These are phyloP conservation scores for Epirrhoe tristata DNA, from an alignment of 2,888 invertebrate genomes.

Conservation along the genomic window DNA sequence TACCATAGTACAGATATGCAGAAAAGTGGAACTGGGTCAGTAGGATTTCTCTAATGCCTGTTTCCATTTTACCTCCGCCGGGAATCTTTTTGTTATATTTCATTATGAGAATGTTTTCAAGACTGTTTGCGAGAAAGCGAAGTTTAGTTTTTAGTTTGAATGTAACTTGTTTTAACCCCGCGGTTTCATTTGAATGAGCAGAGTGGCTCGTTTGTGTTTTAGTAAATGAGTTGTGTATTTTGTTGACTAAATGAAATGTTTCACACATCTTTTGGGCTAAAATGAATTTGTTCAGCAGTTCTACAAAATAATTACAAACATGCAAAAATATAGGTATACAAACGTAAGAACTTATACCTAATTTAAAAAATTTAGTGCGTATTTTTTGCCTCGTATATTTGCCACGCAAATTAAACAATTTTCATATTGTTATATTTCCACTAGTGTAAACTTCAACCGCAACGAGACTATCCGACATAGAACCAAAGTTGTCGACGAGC, in stretches of 20 bases:
- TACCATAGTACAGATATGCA: constrained; percentile 44
- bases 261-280: not conserved
- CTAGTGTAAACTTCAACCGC: too few relatives aligned
- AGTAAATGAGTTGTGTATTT: not conserved
- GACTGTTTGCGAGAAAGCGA: constrained; percentile 27
- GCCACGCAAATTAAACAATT: too few relatives aligned
- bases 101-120: constrained; percentile 43
- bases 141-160: constrained; percentile 16
- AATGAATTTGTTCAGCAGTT: too few relatives aligned
- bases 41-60: constrained; percentile 50
- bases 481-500: too few relatives aligned
- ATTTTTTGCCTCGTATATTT: too few relatives aligned
- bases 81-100: constrained; percentile 44
- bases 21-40: constrained; percentile 48
- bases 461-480: too few relatives aligned
- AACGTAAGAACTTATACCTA: too few relatives aligned
- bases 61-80: constrained; percentile 47
- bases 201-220: not conserved
- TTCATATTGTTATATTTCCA: too few relatives aligned
- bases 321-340: too few relatives aligned
- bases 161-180: not conserved
- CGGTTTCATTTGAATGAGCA: not conserved
- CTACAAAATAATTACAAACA: too few relatives aligned
- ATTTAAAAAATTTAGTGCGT: too few relatives aligned
- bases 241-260: not conserved